These are phyloP conservation scores for Tokudaia tokunoshimensis DNA, from an alignment of 2,797 vertebrate genomes.

Conservation along the genomic window DNA sequence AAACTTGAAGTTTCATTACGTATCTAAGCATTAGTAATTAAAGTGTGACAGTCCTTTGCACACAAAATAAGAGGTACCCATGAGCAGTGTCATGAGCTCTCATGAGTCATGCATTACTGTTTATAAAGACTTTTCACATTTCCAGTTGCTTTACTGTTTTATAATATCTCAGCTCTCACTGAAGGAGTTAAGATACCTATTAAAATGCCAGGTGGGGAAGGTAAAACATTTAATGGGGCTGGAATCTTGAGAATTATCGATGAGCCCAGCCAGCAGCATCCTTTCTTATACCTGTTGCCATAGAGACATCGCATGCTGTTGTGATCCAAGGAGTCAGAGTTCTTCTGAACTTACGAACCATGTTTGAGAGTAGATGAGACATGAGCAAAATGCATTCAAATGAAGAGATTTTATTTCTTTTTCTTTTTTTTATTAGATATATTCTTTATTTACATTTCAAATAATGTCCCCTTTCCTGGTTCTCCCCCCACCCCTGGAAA, in stretches of 20 bases:
- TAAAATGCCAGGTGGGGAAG: neutral
- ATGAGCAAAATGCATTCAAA: neutral
- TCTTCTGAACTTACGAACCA: neutral
- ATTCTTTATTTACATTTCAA: too few relatives aligned
- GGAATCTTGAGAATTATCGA: neutral
- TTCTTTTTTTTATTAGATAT: too few relatives aligned
- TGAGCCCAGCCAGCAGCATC: neutral
- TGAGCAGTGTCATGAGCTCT: neutral
- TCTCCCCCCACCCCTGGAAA: too few relatives aligned
- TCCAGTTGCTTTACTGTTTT: neutral
- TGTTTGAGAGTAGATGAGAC: neutral
- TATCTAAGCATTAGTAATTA: neutral
- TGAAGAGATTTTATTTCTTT: neutral
- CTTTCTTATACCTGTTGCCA: neutral
- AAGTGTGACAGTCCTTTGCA: neutral
- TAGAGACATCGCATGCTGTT: neutral
- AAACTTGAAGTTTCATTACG: neutral
- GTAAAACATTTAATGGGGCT: neutral
- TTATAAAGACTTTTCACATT: constrained; percentile 7
- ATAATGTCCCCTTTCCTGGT: too few relatives aligned
- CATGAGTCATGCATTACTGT: neutral
- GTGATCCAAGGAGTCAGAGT: neutral
- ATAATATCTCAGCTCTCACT: neutral
- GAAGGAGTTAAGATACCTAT: neutral
- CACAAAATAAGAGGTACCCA: neutral